Evolutionary conservation across 2,113 vertebrate species (phyloP).

Genomic region (Tachysurus fulvidraco): DNA sequence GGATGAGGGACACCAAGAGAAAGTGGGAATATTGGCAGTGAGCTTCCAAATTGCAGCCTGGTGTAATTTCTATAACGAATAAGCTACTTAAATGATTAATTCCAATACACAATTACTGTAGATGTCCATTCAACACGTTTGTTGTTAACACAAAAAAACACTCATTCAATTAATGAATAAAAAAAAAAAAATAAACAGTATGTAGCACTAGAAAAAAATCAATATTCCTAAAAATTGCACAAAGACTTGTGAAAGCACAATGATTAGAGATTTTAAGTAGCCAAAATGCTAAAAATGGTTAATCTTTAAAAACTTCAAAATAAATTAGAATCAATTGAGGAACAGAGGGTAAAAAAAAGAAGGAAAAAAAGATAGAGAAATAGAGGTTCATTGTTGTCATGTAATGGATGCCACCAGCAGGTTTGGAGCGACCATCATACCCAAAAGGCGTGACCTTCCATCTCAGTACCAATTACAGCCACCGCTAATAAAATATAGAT

Average conservation of each 20-base stretch:
- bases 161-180: background rate
- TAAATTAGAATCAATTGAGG: background rate
- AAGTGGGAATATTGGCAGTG: conserved; percentile 26
- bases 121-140: background rate
- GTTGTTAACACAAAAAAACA: background rate
- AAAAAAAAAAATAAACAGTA: background rate
- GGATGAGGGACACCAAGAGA: background rate
- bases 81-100: conserved; percentile 16
- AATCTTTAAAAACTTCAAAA: background rate
- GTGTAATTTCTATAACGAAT: conserved; percentile 5
- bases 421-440: conserved; percentile 46
- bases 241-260: background rate
- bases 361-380: too few relatives aligned
- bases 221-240: background rate
- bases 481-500: conserved; percentile 76
- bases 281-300: background rate
- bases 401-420: conserved; percentile 20
- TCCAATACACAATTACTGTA: background rate
- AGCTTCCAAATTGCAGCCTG: conserved; percentile 16
- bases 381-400: background rate
- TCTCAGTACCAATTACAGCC: conserved; percentile 71
- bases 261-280: background rate
- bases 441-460: conserved; percentile 69
- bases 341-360: background rate
- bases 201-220: background rate